Evolutionary conservation across 2,113 vertebrate genomes (phyloP).

Genomic region (Oreochromis aureus): DNA sequence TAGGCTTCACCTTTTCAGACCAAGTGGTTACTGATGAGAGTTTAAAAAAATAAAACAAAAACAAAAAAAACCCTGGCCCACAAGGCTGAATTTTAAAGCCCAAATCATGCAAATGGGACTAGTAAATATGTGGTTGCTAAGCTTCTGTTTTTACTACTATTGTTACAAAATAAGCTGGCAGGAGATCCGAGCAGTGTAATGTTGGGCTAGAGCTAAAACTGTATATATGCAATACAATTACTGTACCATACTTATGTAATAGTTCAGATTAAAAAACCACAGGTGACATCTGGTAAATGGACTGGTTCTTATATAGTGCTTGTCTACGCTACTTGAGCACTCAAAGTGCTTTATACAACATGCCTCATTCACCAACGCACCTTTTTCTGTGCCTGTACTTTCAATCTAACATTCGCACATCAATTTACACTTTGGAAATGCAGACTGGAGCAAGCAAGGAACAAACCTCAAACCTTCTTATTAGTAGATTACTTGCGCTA

Average conservation of each 20-base stretch:
- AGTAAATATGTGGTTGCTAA: neutral
- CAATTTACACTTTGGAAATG: neutral
- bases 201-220: neutral
- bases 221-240: neutral
- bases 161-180: neutral
- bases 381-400: neutral
- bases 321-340: neutral
- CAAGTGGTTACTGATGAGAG: neutral
- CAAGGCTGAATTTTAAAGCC: neutral
- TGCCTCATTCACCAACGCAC: neutral
- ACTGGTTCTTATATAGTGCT: neutral
- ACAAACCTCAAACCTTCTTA: neutral
- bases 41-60: neutral
- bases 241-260: rapidly evolving
- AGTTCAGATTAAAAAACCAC: neutral
- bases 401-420: neutral
- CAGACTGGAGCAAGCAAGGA: neutral
- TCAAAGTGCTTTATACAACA: neutral
- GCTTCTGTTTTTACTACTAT: neutral
- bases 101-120: rapidly evolving
- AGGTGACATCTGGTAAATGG: neutral
- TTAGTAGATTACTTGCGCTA: neutral
- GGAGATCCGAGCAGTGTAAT: neutral
- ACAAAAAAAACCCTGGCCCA: neutral
- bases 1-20: neutral